Conservation (phyloP, 2,797 vertebrate species). For the Melanotaenia maccullochi region DNA sequence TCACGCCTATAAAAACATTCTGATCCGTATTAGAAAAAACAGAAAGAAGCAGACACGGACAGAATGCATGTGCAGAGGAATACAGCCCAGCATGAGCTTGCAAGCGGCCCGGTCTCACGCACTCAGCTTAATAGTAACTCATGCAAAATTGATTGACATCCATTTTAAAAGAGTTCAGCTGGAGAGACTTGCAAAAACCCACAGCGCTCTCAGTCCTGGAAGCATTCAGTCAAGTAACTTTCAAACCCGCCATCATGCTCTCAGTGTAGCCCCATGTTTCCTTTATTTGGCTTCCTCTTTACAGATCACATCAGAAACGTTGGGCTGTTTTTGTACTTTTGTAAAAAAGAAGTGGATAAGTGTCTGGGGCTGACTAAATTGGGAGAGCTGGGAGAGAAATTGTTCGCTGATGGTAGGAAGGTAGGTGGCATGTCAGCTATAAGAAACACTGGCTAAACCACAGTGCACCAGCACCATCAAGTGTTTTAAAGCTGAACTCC, state of each 20-base stretch:
- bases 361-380: conserved; percentile 60
- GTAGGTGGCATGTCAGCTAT: conserved; percentile 55
- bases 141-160: conserved; percentile 65
- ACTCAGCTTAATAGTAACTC: conserved; percentile 59
- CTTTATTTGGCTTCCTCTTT: conserved; percentile 18
- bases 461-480: conserved; percentile 74
- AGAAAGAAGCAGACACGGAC: neutral
- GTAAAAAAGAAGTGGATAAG: conserved; percentile 58
- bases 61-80: neutral
- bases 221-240: conserved; percentile 46
- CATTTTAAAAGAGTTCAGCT: conserved; percentile 46
- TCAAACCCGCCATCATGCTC: conserved; percentile 13
- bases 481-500: conserved; percentile 55
- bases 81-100: neutral
- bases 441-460: conserved; percentile 11
- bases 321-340: conserved; percentile 30
- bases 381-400: conserved; percentile 56
- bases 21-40: neutral
- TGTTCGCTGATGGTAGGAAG: conserved; percentile 60
- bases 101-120: conserved; percentile 38
- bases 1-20: neutral
- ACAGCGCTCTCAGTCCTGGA: conserved; percentile 25
- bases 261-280: conserved; percentile 13
- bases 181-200: conserved; percentile 16
- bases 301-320: conserved; percentile 58